phyloP scores from a whole-genome alignment of 2,797 vertebrate genomes.

The Oreortyx pictus region DNA sequence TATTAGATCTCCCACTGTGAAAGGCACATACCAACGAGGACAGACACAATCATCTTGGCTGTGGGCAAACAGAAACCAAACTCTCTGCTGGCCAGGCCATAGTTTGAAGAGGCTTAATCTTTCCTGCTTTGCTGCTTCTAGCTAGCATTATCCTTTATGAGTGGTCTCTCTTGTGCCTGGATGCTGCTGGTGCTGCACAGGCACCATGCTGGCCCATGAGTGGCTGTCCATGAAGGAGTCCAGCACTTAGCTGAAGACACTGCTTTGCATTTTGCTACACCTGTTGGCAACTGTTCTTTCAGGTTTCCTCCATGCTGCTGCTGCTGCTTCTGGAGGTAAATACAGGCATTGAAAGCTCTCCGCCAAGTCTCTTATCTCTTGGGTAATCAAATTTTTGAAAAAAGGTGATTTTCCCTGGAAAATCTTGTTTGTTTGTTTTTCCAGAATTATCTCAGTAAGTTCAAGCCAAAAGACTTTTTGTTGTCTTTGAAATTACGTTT shows the following conservation, averaged over 20 bases:
- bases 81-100: not conserved
- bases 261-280: accelerated
- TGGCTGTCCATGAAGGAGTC: not conserved
- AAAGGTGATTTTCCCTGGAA: not conserved
- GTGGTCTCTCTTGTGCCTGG: accelerated
- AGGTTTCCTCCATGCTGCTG: not conserved
- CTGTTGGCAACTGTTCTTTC: not conserved
- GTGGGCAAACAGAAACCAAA: not conserved
- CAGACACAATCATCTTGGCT: slow-evolving; percentile 3
- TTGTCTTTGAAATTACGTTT: not conserved
- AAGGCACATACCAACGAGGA: slow-evolving; percentile 37
- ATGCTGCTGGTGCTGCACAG: not conserved
- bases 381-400: not conserved
- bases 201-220: accelerated
- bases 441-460: not conserved
- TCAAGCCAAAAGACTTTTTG: not conserved
- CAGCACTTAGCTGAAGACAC: not conserved
- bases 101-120: not conserved
- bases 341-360: not conserved
- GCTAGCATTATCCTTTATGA: accelerated
- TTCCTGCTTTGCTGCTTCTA: not conserved
- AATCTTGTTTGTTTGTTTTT: not conserved
- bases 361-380: not conserved
- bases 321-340: not conserved
- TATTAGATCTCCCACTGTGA: not conserved